Conservation (phyloP, 2,797 vertebrate genomes). For the Borostomias antarcticus region DNA sequence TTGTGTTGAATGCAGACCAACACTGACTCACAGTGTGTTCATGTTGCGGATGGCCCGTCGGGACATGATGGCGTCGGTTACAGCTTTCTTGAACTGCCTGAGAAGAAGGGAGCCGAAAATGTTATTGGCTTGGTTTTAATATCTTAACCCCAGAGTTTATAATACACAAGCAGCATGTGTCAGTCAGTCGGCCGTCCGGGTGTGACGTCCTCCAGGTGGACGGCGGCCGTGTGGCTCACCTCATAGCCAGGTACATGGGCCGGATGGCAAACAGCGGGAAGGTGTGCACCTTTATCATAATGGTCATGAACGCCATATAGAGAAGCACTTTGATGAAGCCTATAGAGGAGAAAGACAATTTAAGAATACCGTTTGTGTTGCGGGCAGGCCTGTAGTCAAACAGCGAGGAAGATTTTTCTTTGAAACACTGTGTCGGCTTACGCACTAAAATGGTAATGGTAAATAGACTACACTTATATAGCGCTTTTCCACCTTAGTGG, state of each 20-base stretch:
- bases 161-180: background rate
- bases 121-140: background rate
- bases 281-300: conserved; percentile 99
- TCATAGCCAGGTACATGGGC: conserved; percentile 99
- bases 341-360: conserved; percentile 48
- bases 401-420: too few species aligned
- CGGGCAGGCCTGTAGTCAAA: too few species aligned
- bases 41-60: conserved; percentile 96
- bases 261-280: conserved; percentile 97
- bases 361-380: too few species aligned
- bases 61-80: conserved; percentile 97
- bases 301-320: conserved; percentile 99
- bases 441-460: background rate
- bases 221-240: conserved; percentile 71
- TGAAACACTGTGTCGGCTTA: background rate
- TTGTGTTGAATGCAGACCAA: background rate
- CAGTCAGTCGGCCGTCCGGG: background rate
- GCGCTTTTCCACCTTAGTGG: too few species aligned
- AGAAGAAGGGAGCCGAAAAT: conserved; percentile 2
- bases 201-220: background rate
- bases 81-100: conserved; percentile 97
- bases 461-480: background rate
- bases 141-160: too few species aligned
- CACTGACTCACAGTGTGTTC: conserved; percentile 93
- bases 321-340: conserved; percentile 96